Conservation (phyloP, 1,140 invertebrate genomes). For the Ceratitis capitata region DNA sequence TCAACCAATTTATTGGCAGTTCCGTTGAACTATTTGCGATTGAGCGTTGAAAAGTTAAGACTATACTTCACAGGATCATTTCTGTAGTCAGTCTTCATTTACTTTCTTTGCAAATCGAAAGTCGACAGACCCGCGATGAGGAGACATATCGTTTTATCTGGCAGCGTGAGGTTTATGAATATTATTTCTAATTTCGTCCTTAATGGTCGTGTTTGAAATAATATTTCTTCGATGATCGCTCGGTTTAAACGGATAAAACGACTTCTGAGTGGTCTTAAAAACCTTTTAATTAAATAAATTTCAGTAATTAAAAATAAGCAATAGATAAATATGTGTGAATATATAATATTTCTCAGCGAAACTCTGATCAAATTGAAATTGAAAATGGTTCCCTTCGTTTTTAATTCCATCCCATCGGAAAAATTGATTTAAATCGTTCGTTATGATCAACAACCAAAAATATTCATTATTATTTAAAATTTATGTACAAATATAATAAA, state of each 20-base stretch:
- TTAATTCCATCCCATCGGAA: too few species aligned
- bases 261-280: slow-evolving; percentile 59
- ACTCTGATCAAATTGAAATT: too few species aligned
- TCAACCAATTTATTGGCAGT: background rate
- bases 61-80: slow-evolving; percentile 64
- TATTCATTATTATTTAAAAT: too few species aligned
- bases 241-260: slow-evolving; percentile 57
- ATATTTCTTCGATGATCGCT: slow-evolving; percentile 60
- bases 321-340: too few species aligned
- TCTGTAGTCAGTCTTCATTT: slow-evolving; percentile 63
- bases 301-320: background rate
- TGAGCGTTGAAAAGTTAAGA: slow-evolving; percentile 48
- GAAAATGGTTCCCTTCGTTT: too few species aligned
- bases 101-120: slow-evolving; percentile 54
- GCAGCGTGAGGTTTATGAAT: slow-evolving; percentile 55
- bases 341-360: too few species aligned
- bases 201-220: background rate
- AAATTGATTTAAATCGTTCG: too few species aligned
- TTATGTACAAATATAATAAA: too few species aligned
- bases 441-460: too few species aligned
- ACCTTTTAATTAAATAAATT: background rate
- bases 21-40: background rate
- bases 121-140: slow-evolving; percentile 53
- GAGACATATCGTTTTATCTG: slow-evolving; percentile 58
- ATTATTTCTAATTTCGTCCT: slow-evolving; percentile 8